These are phyloP conservation scores for Oryzias dopingdopingensis DNA, from an alignment of 2,797 vertebrate genomes.

Conservation along the genomic window DNA sequence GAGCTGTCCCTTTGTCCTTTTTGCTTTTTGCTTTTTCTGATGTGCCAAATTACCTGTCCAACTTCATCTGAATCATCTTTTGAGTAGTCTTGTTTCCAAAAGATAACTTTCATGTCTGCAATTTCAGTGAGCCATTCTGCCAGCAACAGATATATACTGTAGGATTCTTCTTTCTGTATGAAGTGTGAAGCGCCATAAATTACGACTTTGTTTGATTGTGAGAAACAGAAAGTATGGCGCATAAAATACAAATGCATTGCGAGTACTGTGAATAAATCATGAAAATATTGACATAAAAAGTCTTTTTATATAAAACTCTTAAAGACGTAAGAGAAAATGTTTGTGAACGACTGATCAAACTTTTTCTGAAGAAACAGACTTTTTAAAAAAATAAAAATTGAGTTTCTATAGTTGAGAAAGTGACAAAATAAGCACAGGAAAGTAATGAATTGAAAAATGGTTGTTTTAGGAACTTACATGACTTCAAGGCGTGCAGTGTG, in stretches of 20 bases:
- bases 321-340: neutral
- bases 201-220: neutral
- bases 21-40: slow-evolving; percentile 11
- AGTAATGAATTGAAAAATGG: neutral
- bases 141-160: slow-evolving; percentile 6
- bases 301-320: neutral
- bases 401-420: neutral
- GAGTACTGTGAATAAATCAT: slow-evolving; percentile 1
- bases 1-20: no score
- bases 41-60: slow-evolving; percentile 12
- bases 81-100: slow-evolving; percentile 3
- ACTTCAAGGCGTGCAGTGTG: slow-evolving; percentile 88
- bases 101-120: slow-evolving; percentile 14
- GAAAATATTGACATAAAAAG: slow-evolving; percentile 6
- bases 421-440: neutral
- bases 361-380: no score
- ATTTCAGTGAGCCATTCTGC: slow-evolving; percentile 23
- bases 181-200: slow-evolving; percentile 13
- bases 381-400: neutral
- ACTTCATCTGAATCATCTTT: slow-evolving; percentile 13
- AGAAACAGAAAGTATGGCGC: slow-evolving; percentile 5
- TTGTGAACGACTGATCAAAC: neutral
- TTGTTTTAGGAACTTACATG: slow-evolving; percentile 82
- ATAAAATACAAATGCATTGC: slow-evolving; percentile 2
- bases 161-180: slow-evolving; percentile 1